Evolutionary conservation across 2,797 vertebrate species (phyloP), one percentile per base, ranked within the genome.

Genomic region (Eulemur mongoz): DNA sequence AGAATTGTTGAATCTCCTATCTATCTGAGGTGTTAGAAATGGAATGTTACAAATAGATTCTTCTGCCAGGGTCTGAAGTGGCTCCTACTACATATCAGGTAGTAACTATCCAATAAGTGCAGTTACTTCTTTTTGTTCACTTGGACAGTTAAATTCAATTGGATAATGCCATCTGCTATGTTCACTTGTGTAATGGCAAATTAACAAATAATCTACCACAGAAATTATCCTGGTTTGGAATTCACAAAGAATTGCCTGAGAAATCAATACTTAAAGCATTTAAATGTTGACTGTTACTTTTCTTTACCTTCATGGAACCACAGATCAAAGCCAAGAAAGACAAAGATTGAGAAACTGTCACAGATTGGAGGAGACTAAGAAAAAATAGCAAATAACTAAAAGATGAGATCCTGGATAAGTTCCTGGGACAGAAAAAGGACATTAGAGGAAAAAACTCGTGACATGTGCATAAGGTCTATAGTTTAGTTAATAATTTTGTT

Each of bases 171-270:
- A 54, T 65, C 43, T 93, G 27, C 61, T 82, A 48, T 20, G 25
- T 72, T 87, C 45, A 81, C 27, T 78, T 91, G 22, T 75, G 3
- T 63, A 78, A 94, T 89, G 35, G 89, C 83, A 97, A 93, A 90
- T 52, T 78, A 86, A 84, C 48, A 67, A 65, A 43, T 70, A 80
- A 73, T 32, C 50, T 10, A 35, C 30, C 35, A 7, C 15, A 79
- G 43, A 94, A 96, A 93, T 86, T 76, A 96, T 35, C 9, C 69
- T 84, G 1, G 7, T 30, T 95, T 94, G 15, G 78, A 14, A 63
- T 81, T 96, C 93, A 73, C 7, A 82, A 2, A 57, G 67, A 89
- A 89, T 84, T 92, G 80, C 30, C 63, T 84, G 23, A 45, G 70
- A 93, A 65, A 93, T 59, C 7, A 67, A 59, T 75, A 69, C 1